These are phyloP conservation scores for Calliopum simillimum DNA, from an alignment of 2,888 invertebrate species.

Conservation along the genomic window DNA sequence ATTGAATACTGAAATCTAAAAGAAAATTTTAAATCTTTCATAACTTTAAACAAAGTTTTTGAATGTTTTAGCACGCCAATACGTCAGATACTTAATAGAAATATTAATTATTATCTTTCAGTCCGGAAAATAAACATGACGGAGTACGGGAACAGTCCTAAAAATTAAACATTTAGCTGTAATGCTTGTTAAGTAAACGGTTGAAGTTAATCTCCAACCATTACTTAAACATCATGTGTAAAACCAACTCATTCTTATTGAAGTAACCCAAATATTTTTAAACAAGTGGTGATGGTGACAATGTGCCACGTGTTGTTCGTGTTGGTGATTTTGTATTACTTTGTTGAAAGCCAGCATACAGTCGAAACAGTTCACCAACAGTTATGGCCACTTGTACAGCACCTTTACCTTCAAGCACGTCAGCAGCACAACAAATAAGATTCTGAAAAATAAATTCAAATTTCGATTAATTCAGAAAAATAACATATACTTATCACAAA, in stretches of 20 bases:
- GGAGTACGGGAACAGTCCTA: too few species aligned
- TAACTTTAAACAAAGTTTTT: too few species aligned
- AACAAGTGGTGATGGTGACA: slow-evolving; percentile 62
- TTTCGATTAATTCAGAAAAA: too few species aligned
- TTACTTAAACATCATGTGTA: background rate
- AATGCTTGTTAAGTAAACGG: too few species aligned
- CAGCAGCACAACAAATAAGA: slow-evolving; percentile 89
- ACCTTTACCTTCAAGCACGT: slow-evolving; percentile 91
- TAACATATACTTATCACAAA: too few species aligned
- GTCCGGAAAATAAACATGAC: too few species aligned
- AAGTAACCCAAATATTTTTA: slow-evolving; percentile 42
- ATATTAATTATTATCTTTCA: too few species aligned
- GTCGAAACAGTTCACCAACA: slow-evolving; percentile 83
- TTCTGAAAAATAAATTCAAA: slow-evolving; percentile 70
- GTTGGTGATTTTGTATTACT: slow-evolving; percentile 60
- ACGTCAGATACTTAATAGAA: too few species aligned
- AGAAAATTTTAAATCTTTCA: too few species aligned
- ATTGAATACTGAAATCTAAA: too few species aligned
- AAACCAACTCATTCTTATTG: background rate
- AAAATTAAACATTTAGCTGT: too few species aligned
- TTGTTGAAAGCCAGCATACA: slow-evolving; percentile 68
- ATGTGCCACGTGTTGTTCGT: slow-evolving; percentile 58
- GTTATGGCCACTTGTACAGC: slow-evolving; percentile 90
- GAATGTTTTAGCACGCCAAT: too few species aligned
- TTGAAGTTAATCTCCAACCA: background rate